phyloP scores from a whole-genome alignment of 2,113 vertebrate genomes.

The Hyaena hyaena region DNA sequence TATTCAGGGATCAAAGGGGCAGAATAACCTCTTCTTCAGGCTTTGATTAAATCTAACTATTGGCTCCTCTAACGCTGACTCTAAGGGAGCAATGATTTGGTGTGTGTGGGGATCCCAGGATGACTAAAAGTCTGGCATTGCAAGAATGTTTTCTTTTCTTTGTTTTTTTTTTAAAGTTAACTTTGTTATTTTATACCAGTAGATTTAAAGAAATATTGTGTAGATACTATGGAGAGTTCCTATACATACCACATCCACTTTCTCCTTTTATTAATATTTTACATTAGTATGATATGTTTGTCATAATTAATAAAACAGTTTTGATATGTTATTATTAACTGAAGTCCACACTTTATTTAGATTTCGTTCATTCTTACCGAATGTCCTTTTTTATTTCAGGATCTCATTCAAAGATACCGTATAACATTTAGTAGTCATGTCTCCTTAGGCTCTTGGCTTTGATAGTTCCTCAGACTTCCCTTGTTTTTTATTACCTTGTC shows the following conservation, averaged over 20 bases:
- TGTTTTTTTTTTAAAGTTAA: background rate
- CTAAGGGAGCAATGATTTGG: background rate
- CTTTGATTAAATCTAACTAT: background rate
- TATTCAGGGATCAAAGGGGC: background rate
- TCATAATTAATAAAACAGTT: background rate
- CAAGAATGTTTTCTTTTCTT: background rate
- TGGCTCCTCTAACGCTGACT: background rate
- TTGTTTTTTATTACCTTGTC: background rate
- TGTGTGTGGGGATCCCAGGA: background rate
- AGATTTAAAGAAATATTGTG: slow-evolving; percentile 13
- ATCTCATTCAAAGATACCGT: background rate
- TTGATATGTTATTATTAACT: background rate
- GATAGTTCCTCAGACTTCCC: background rate
- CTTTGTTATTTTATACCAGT: background rate
- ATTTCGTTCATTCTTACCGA: background rate
- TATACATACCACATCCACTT: background rate
- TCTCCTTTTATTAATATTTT: slow-evolving; percentile 3
- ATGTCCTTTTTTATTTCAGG: background rate
- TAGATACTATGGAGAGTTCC: background rate
- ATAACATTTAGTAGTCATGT: background rate
- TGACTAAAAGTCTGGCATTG: background rate
- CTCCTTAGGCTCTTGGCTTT: background rate
- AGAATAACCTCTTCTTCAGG: background rate
- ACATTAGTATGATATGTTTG: background rate
- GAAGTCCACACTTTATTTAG: background rate